Percentiles rank a stretch among this genome's conserved stretches.
phyloP scores from a whole-genome alignment of 1,140 invertebrate species.

The Drosophila kanapiae region DNA sequence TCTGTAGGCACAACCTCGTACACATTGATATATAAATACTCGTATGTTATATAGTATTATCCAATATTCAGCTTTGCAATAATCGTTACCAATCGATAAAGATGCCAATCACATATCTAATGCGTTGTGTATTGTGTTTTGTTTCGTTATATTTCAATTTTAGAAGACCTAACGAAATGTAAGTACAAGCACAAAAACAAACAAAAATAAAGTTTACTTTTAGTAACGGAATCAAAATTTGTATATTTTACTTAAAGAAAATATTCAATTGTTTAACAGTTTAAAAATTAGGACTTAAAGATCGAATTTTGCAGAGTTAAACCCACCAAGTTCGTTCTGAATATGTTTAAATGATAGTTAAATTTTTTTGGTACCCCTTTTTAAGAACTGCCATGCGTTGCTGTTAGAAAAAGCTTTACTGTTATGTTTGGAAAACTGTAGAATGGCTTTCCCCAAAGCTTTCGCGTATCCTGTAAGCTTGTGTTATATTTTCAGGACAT shows the following conservation, averaged over 20 bases:
- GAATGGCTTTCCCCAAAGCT: conserved; percentile 19
- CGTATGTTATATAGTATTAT: background rate
- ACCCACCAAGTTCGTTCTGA: background rate
- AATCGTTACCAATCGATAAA: conserved; percentile 20
- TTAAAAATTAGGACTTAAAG: background rate
- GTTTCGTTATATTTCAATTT: conserved; percentile 69
- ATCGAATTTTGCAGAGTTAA: background rate
- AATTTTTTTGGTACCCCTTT: conserved; percentile 7
- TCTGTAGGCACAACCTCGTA: background rate
- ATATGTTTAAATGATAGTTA: conserved; percentile 10
- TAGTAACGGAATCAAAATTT: no score
- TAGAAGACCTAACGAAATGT: conserved; percentile 72
- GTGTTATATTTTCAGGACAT: conserved; percentile 22
- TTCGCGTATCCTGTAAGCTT: conserved; percentile 9
- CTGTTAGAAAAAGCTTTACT: conserved; percentile 36
- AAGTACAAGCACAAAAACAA: conserved; percentile 56
- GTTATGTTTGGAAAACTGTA: conserved; percentile 4
- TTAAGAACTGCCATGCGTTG: conserved; percentile 12
- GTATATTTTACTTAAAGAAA: no score
- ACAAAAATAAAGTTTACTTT: background rate
- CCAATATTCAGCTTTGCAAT: conserved; percentile 10
- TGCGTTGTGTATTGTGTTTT: conserved; percentile 72
- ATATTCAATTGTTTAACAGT: no score
- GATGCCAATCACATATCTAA: conserved; percentile 55
- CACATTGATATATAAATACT: background rate